Evolutionary conservation across 1,140 invertebrate species (phyloP).

Genomic region (Lysiphlebus fabarum): DNA sequence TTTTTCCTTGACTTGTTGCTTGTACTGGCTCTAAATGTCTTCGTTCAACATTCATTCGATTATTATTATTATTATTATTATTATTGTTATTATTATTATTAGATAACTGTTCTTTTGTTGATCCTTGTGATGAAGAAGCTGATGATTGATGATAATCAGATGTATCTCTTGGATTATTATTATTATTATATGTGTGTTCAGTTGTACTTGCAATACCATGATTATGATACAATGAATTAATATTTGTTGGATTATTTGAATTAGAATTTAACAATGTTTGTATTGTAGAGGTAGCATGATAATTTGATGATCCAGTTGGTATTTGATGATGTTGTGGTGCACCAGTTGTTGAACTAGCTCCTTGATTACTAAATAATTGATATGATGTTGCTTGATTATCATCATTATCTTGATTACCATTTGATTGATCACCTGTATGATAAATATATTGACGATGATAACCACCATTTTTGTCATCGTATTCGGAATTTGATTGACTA

Average conservation of each 20-base stretch:
- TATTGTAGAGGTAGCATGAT: constrained; percentile 46
- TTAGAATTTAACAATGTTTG: constrained; percentile 47
- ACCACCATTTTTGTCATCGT: constrained; percentile 47
- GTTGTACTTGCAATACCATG: constrained; percentile 46
- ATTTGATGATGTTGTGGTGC: constrained; percentile 44
- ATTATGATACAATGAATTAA: constrained; percentile 49
- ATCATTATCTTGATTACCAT: constrained; percentile 6
- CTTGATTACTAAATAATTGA: constrained; percentile 52
- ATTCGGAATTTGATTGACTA: constrained; percentile 46
- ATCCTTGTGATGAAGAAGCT: constrained; percentile 29
- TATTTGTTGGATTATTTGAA: constrained; percentile 37
- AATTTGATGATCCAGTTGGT: constrained; percentile 43
- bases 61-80: not conserved
- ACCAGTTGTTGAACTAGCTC: constrained; percentile 42
- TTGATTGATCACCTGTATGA: constrained; percentile 42
- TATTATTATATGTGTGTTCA: constrained; percentile 39
- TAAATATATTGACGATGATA: constrained; percentile 53
- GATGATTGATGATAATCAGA: constrained; percentile 36
- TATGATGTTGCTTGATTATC: constrained; percentile 49
- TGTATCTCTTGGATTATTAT: constrained; percentile 46
- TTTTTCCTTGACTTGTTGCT: constrained; percentile 47
- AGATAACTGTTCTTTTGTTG: constrained; percentile 6
- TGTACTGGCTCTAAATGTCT: constrained; percentile 44
- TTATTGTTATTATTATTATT: too few relatives aligned
- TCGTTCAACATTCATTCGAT: constrained; percentile 30